Conservation (phyloP, 2,797 vertebrate species). For the Halcyon chelicuti region DNA sequence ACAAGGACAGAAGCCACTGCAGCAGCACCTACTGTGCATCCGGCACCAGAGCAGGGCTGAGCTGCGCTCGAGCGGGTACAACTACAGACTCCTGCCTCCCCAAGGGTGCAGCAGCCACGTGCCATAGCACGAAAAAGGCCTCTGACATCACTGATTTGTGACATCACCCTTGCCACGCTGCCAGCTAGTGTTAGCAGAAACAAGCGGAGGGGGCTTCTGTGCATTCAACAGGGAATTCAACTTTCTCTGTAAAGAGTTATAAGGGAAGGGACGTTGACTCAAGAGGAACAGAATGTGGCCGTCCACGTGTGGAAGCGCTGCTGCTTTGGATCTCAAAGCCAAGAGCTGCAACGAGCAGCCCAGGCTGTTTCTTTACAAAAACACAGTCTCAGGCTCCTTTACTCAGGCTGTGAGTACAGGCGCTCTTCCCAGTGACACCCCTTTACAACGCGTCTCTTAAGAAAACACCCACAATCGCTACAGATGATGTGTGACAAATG, state of each 20-base stretch:
- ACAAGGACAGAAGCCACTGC: not conserved
- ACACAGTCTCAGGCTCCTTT: not conserved
- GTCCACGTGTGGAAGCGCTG: not conserved
- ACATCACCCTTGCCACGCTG: not conserved
- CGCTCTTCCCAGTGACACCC: not conserved
- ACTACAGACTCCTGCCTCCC: not conserved
- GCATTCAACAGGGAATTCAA: not conserved
- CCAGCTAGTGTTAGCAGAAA: not conserved
- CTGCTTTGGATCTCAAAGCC: not conserved
- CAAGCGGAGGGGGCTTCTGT: not conserved
- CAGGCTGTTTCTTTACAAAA: not conserved
- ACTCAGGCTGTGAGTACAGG: not conserved
- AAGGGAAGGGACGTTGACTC: not conserved
- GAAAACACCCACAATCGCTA: not conserved
- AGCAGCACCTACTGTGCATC: not conserved
- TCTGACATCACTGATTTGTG: not conserved
- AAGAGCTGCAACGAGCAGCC: not conserved
- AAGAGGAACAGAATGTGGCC: not conserved
- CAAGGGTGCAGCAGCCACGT: not conserved
- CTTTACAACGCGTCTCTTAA: not conserved
- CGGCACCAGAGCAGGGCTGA: not conserved
- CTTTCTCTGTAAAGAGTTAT: not conserved
- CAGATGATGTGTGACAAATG: not conserved
- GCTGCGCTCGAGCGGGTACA: not conserved
- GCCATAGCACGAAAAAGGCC: not conserved